These are phyloP conservation scores for Ciconia boyciana DNA, from an alignment of 2,113 vertebrate species.

Conservation along the genomic window DNA sequence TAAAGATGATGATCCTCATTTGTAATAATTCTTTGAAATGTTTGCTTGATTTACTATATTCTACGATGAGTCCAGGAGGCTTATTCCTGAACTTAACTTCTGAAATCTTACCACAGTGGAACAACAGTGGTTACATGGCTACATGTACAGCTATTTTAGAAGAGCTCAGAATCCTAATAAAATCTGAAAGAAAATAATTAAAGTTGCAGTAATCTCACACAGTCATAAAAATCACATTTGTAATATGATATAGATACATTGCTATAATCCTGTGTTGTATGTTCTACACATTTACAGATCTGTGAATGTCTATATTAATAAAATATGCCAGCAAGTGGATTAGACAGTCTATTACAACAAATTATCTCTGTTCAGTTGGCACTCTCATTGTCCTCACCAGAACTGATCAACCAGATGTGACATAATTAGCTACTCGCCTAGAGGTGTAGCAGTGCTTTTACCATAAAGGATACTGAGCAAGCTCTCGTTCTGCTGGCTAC, in stretches of 20 bases:
- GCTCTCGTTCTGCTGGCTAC: not conserved
- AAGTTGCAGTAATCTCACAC: not conserved
- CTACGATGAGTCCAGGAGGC: not conserved
- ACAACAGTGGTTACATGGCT: not conserved
- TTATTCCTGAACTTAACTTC: not conserved
- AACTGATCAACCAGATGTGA: constrained; percentile 9
- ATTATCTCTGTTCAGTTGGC: constrained; percentile 31
- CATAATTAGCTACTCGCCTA: not conserved
- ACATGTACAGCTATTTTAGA: not conserved
- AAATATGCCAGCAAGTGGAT: constrained; percentile 1
- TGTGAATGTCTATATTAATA: not conserved
- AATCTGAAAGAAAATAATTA: not conserved
- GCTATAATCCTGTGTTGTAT: not conserved
- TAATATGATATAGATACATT: not conserved
- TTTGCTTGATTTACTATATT: not conserved
- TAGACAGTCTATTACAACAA: constrained; percentile 15
- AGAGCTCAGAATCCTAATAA: not conserved
- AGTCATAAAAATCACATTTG: not conserved
- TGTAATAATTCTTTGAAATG: not conserved
- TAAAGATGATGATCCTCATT: not conserved
- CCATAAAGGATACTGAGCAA: not conserved
- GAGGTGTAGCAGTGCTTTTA: not conserved
- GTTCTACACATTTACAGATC: not conserved
- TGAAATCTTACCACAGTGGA: not conserved
- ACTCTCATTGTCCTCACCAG: constrained; percentile 36